A percentile compares a stretch with the other conserved stretches of the same genome.
Evolutionary conservation across 2,888 invertebrate genomes (phyloP).

Genomic region (Romanomermis culicivorax): DNA sequence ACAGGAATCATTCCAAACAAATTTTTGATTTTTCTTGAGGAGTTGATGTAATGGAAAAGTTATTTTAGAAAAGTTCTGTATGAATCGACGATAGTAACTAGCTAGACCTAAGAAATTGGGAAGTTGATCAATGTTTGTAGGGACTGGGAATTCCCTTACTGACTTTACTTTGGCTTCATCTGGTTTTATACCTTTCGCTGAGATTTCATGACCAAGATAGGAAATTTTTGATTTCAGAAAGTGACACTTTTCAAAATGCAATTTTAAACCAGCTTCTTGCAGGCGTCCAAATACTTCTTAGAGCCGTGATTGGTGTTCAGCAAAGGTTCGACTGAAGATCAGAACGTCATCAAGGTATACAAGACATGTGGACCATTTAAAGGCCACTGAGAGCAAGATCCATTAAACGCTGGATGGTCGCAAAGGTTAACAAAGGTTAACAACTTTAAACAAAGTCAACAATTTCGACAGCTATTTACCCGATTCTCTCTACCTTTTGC

Average conservation of each 20-base stretch:
- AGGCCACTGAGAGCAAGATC: conserved; percentile 13
- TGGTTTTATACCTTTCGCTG: neutral
- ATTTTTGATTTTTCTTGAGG: neutral
- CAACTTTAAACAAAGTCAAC: no score
- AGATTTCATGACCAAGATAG: neutral
- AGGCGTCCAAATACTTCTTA: no score
- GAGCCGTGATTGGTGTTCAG: no score
- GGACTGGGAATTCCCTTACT: neutral
- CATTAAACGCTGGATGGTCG: conserved; percentile 17
- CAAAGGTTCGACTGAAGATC: conserved; percentile 8
- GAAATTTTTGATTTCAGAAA: neutral
- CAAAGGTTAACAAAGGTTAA: no score
- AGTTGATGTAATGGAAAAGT: neutral
- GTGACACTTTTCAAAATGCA: neutral
- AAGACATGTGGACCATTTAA: conserved; percentile 13
- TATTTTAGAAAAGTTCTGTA: neutral
- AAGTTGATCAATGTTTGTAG: neutral
- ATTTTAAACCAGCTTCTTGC: neutral
- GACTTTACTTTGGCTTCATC: neutral
- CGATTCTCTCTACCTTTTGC: no score
- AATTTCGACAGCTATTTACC: no score
- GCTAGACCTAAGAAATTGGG: neutral
- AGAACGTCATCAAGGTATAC: conserved; percentile 19
- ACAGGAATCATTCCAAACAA: neutral
- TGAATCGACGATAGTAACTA: neutral